Percentiles rank a stretch among this genome's conserved stretches.
These are phyloP conservation scores for Pterobdella sp. DNA, from an alignment of 2,888 invertebrate species.

Conservation along the genomic window DNA sequence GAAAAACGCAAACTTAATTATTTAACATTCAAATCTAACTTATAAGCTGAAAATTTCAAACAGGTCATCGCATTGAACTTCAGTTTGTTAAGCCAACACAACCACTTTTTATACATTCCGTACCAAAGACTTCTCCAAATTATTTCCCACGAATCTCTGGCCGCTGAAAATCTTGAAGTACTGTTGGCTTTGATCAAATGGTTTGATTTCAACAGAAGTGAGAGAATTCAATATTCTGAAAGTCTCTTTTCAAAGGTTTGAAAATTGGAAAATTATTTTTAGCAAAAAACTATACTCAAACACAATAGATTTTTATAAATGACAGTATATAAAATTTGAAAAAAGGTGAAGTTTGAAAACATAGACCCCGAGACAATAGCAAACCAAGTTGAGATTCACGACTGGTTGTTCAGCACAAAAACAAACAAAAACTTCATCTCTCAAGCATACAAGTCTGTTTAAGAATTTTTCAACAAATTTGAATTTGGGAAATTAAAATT, in stretches of 20 bases:
- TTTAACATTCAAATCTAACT: no score
- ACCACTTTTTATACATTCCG: slow-evolving; percentile 31
- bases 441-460: slow-evolving; percentile 34
- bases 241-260: slow-evolving; percentile 23
- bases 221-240: slow-evolving; percentile 24
- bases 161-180: slow-evolving; percentile 31
- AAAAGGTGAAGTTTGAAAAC: slow-evolving; percentile 30
- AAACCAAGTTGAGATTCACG: slow-evolving; percentile 33
- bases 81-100: slow-evolving; percentile 19
- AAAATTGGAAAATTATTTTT: not conserved
- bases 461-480: no score
- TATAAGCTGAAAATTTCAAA: no score
- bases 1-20: no score
- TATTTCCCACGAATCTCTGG: slow-evolving; percentile 27
- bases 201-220: slow-evolving; percentile 32
- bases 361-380: slow-evolving; percentile 33
- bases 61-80: slow-evolving; percentile 24
- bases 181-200: slow-evolving; percentile 31
- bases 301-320: no score
- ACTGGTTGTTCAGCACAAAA: slow-evolving; percentile 32
- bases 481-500: no score
- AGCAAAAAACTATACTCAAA: no score
- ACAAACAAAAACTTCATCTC: slow-evolving; percentile 28
- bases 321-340: not conserved
- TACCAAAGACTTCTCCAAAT: slow-evolving; percentile 27